Conservation (phyloP, 2,888 invertebrate species). For the Eupsilia transversa region DNA sequence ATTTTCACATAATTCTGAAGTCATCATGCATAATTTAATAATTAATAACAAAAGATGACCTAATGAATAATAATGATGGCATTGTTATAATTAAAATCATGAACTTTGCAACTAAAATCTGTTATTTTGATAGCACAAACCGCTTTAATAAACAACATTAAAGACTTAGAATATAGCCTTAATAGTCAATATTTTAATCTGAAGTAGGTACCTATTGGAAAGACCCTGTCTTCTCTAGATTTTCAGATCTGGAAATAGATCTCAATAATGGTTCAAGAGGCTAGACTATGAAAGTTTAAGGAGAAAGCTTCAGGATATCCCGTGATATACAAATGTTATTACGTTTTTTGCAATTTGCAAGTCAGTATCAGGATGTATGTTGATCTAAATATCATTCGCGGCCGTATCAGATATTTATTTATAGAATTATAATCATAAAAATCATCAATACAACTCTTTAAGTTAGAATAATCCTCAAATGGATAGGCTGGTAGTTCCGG, state of each 20-base stretch:
- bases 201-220: not conserved
- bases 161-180: not conserved
- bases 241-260: too few species aligned
- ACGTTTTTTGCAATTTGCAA: too few species aligned
- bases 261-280: not conserved
- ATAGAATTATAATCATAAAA: too few species aligned
- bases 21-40: constrained; percentile 29
- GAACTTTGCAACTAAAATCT: not conserved
- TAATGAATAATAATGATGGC: constrained; percentile 19
- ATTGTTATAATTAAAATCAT: not conserved
- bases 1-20: not conserved
- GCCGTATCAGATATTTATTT: too few species aligned
- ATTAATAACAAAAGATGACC: constrained; percentile 29
- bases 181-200: not conserved
- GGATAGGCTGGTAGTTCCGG: too few species aligned
- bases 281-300: too few species aligned
- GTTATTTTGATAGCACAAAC: not conserved
- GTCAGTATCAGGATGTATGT: too few species aligned
- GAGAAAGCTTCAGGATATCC: too few species aligned
- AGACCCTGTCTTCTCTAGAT: not conserved
- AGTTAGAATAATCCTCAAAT: too few species aligned
- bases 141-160: not conserved
- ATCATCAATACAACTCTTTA: too few species aligned
- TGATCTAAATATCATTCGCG: too few species aligned
- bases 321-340: too few species aligned